These are phyloP conservation scores for Lutraria rhynchaena DNA, from an alignment of 1,140 invertebrate genomes.

Conservation along the genomic window DNA sequence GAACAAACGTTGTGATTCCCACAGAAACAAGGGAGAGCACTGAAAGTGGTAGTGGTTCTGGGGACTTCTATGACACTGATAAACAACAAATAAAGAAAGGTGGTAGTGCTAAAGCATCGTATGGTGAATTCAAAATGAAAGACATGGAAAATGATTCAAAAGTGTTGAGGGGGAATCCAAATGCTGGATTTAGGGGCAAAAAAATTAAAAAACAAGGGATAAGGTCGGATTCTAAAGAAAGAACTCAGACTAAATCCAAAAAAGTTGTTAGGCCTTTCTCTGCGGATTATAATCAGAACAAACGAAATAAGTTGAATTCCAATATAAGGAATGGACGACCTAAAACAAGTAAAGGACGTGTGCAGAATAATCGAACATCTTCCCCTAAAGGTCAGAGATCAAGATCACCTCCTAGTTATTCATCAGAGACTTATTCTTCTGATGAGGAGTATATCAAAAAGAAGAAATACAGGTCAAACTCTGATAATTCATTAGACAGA, in stretches of 20 bases:
- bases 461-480: slow-evolving; percentile 37
- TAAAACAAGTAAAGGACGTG: slow-evolving; percentile 19
- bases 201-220: slow-evolving; percentile 36
- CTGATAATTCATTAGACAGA: slow-evolving; percentile 10
- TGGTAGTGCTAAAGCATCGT: slow-evolving; percentile 13
- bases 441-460: slow-evolving; percentile 48
- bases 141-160: slow-evolving; percentile 4
- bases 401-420: slow-evolving; percentile 53
- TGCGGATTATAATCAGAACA: slow-evolving; percentile 45
- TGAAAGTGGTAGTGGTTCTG: not conserved
- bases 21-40: slow-evolving; percentile 19
- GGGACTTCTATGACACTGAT: slow-evolving; percentile 42
- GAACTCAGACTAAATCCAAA: slow-evolving; percentile 7
- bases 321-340: slow-evolving; percentile 22
- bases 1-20: slow-evolving; percentile 9
- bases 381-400: slow-evolving; percentile 49
- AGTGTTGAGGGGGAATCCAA: slow-evolving; percentile 25
- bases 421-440: slow-evolving; percentile 51
- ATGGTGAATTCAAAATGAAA: slow-evolving; percentile 53
- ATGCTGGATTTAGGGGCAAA: slow-evolving; percentile 45
- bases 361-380: slow-evolving; percentile 4
- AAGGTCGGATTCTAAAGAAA: slow-evolving; percentile 40
- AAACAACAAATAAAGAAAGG: slow-evolving; percentile 36
- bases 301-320: slow-evolving; percentile 18
- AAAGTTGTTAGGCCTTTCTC: slow-evolving; percentile 37